These are phyloP conservation scores for Galleria mellonella DNA, from an alignment of 1,140 invertebrate genomes.

Conservation along the genomic window DNA sequence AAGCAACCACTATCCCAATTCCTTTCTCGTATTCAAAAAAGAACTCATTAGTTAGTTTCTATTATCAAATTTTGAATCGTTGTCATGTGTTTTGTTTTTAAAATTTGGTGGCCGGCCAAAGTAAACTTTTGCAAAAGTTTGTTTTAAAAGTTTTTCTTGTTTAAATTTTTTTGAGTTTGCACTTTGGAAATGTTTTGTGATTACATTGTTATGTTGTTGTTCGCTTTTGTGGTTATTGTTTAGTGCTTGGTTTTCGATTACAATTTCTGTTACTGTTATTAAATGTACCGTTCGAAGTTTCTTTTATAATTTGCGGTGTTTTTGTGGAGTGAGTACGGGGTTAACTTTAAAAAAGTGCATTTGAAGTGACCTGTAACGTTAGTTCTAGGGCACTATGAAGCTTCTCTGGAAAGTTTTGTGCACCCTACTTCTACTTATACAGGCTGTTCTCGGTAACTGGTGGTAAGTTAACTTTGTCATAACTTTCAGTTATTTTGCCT, in stretches of 20 bases:
- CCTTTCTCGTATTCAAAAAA: slow-evolving; percentile 51
- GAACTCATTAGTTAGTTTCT: slow-evolving; percentile 26
- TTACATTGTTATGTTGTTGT: slow-evolving; percentile 38
- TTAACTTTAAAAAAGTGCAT: slow-evolving; percentile 33
- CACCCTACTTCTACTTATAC: slow-evolving; percentile 40
- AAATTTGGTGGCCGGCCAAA: slow-evolving; percentile 7
- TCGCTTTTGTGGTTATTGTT: slow-evolving; percentile 40
- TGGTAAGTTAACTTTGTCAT: slow-evolving; percentile 42
- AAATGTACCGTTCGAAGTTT: slow-evolving; percentile 29
- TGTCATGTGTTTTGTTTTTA: slow-evolving; percentile 31
- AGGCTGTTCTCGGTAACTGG: slow-evolving; percentile 54
- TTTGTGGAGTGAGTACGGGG: slow-evolving; percentile 33
- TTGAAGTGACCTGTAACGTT: slow-evolving; percentile 28
- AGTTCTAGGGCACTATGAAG: slow-evolving; percentile 46
- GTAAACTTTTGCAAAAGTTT: slow-evolving; percentile 47
- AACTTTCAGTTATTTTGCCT: neutral
- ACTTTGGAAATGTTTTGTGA: slow-evolving; percentile 34
- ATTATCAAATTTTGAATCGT: slow-evolving; percentile 22
- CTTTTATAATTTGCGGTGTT: slow-evolving; percentile 41
- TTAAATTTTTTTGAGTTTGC: slow-evolving; percentile 29
- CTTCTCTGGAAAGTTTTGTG: slow-evolving; percentile 60
- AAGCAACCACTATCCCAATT: slow-evolving; percentile 34
- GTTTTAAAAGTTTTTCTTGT: slow-evolving; percentile 44
- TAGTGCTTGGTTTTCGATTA: slow-evolving; percentile 36
- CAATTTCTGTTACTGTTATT: slow-evolving; percentile 26